These are phyloP conservation scores for Procambarus clarkii DNA, from an alignment of 1,140 invertebrate genomes.

Conservation along the genomic window DNA sequence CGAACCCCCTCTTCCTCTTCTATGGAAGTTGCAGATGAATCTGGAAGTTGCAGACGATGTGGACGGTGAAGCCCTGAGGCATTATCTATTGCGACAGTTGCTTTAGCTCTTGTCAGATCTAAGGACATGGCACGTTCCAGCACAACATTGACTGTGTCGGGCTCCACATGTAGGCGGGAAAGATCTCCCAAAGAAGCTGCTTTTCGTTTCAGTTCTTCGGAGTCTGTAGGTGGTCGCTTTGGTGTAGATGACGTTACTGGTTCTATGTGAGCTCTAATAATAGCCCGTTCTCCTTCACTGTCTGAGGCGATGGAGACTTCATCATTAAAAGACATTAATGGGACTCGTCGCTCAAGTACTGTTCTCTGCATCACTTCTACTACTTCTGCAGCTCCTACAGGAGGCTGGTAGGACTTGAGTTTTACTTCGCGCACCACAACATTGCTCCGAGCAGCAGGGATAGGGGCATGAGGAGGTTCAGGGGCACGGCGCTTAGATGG, in stretches of 20 bases:
- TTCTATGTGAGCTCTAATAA: slow-evolving; percentile 24
- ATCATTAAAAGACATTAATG: slow-evolving; percentile 17
- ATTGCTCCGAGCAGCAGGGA: slow-evolving; percentile 12
- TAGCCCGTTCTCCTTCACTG: slow-evolving; percentile 53
- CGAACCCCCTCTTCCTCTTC: slow-evolving; percentile 56
- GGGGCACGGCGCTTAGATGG: slow-evolving; percentile 49
- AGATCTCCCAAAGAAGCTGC: slow-evolving; percentile 88
- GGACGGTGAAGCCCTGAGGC: slow-evolving; percentile 72
- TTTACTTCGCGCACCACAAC: slow-evolving; percentile 56
- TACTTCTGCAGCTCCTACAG: slow-evolving; percentile 28
- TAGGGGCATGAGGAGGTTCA: slow-evolving; percentile 26
- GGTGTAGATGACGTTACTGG: slow-evolving; percentile 36
- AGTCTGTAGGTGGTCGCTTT: slow-evolving; percentile 54
- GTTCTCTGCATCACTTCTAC: slow-evolving; percentile 47
- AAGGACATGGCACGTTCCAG: slow-evolving; percentile 88
- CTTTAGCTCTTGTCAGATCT: slow-evolving; percentile 79
- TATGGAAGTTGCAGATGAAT: slow-evolving; percentile 67
- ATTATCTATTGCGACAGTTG: slow-evolving; percentile 79
- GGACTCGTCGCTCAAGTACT: slow-evolving; percentile 25
- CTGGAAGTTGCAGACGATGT: slow-evolving; percentile 55
- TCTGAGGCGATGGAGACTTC: slow-evolving; percentile 55
- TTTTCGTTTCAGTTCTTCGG: slow-evolving; percentile 83
- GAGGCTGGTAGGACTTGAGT: slow-evolving; percentile 43
- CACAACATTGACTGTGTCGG: slow-evolving; percentile 76
- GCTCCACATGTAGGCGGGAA: slow-evolving; percentile 82